Base-by-base conservation (phyloP, 2,797 vertebrate species). In the Morus bassanus region DNA sequence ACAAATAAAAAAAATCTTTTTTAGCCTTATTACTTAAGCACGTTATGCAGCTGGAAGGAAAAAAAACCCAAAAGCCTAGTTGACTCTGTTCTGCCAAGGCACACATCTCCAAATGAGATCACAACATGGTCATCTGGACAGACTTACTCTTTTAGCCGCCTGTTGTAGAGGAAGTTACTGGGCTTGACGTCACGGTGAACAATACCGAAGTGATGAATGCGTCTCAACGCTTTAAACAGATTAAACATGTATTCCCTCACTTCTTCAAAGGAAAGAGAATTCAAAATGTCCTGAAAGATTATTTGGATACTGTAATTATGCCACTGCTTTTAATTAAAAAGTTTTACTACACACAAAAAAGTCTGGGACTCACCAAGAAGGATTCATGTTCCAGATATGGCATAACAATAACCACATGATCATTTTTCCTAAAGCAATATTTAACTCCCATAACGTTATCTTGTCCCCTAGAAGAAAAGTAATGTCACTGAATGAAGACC, bases 371-470 rank as follows among this genome's bases (percentile, higher is more conserved):
- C 97, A 99, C 99, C 98, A 99, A 97, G 97, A 99, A 99, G 43
- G 99, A 97, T 95, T 99, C 98, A 85, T 99, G 99, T 86, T 99
- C 99, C 98, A 99, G 98, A 94, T 99, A 99, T 0, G 99, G 99
- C 99, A 99, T 99, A 78, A 99, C 98, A 91, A 99, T 99, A 96
- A 99, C 99, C 89, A 99, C 99, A 3, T 99, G 99, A 93, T 99
- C 99, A 41, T 99, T 99, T 82, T 99, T 99, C 97, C 99, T 98
- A 96, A 99, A 99, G 98, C 99, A 99, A 88, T 99, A 99, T 13
- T 99, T 99, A 91, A 99, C 99, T 92, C 99, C 99, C 98, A 99
- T 99, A 91, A 99, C 99, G 45, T 99, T 99, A 89, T 99, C 99
- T 97, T 98, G 98, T 78, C 99, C 99, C 69, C 99, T 99, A 96